Percentiles rank a stretch among this genome's conserved stretches.
phyloP scores from a whole-genome alignment of 2,888 invertebrate species.

The Microctonus hyperodae region DNA sequence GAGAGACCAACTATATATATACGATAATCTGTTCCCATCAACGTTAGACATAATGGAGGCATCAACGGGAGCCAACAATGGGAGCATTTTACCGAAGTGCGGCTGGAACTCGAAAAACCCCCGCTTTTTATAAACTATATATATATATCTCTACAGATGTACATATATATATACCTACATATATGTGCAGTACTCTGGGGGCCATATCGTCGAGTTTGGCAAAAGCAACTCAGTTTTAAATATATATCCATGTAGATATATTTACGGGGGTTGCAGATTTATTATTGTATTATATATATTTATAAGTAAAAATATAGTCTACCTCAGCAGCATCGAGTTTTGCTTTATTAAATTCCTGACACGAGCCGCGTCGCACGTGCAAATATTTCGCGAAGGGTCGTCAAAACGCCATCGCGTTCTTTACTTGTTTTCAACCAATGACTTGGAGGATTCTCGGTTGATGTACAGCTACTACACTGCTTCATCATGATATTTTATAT shows the following conservation, averaged over 20 bases:
- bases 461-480: neutral
- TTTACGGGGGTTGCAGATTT: neutral
- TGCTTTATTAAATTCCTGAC: slow-evolving; percentile 63
- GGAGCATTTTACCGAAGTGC: slow-evolving; percentile 48
- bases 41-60: slow-evolving; percentile 58
- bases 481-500: neutral
- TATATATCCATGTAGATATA: slow-evolving; percentile 14
- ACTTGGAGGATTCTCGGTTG: slow-evolving; percentile 32
- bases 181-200: neutral
- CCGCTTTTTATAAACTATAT: slow-evolving; percentile 7
- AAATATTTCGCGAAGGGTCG: slow-evolving; percentile 51
- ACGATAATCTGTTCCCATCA: slow-evolving; percentile 60
- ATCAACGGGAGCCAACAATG: slow-evolving; percentile 52
- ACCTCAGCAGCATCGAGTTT: slow-evolving; percentile 39
- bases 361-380: slow-evolving; percentile 57
- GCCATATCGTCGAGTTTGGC: neutral
- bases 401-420: neutral
- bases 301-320: slow-evolving; percentile 19
- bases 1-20: slow-evolving; percentile 45
- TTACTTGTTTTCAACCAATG: slow-evolving; percentile 19
- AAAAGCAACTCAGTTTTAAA: slow-evolving; percentile 2
- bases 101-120: slow-evolving; percentile 42
- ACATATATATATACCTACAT: neutral
- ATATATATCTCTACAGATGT: neutral
- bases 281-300: slow-evolving; percentile 14